Conservation (phyloP, 2,113 vertebrate genomes). For the Cryptotis parvus region DNA sequence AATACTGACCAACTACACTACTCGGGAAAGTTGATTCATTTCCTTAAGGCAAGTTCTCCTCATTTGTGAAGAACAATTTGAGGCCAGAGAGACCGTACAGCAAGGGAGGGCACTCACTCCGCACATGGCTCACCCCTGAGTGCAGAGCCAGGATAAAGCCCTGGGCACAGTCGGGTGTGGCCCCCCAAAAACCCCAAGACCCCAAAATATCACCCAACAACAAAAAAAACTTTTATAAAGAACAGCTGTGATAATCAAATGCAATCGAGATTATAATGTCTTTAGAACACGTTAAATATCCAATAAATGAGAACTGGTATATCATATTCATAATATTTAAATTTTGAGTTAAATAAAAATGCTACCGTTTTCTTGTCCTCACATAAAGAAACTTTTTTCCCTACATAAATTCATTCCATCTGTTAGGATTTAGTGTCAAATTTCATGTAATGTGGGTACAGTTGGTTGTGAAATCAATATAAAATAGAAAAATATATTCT, state of each 20-base stretch:
- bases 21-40: neutral
- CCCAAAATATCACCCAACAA: no score
- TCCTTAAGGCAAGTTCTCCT: neutral
- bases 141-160: no score
- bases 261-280: neutral
- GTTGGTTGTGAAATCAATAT: neutral
- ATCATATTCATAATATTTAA: neutral
- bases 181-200: no score
- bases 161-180: no score
- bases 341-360: slow-evolving; percentile 15
- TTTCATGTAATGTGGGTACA: neutral
- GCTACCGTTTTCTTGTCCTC: neutral
- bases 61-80: neutral
- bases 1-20: neutral
- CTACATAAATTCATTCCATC: neutral
- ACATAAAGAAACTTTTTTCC: slow-evolving; percentile 9
- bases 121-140: no score
- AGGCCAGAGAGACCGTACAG: no score
- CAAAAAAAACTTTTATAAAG: neutral
- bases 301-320: neutral
- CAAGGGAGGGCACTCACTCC: no score
- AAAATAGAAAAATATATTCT: neutral
- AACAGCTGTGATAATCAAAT: slow-evolving; percentile 27
- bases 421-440: neutral
- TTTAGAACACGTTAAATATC: neutral